These are phyloP conservation scores for Geotrypetes seraphini DNA, from an alignment of 2,797 vertebrate species.

Conservation along the genomic window DNA sequence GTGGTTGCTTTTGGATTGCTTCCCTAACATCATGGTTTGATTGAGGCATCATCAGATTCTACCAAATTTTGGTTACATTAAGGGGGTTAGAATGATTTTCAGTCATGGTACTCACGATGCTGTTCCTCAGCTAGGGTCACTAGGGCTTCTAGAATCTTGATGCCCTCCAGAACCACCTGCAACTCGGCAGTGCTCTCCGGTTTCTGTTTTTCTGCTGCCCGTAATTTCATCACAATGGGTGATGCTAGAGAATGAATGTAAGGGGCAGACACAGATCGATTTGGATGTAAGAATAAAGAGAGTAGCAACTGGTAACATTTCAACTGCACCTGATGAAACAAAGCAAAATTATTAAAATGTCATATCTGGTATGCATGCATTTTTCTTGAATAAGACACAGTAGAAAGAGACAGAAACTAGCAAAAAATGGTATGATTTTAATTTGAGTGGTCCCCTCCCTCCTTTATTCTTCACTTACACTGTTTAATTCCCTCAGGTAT, in stretches of 20 bases:
- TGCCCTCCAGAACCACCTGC: conserved; percentile 64
- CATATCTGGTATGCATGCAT: background rate
- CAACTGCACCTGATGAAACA: conserved; percentile 71
- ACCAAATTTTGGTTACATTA: background rate
- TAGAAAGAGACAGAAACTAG: too few relatives aligned
- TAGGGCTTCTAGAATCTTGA: conserved; percentile 65
- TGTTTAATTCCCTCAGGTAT: too few relatives aligned
- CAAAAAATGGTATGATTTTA: too few relatives aligned
- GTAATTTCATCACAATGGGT: conserved; percentile 61
- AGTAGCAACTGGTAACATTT: conserved; percentile 73
- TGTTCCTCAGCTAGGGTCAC: conserved; percentile 60
- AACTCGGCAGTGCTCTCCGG: conserved; percentile 72
- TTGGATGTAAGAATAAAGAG: conserved; percentile 74
- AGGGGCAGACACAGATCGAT: conserved; percentile 53
- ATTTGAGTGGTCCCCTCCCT: too few relatives aligned
- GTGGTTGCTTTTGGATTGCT: too few relatives aligned
- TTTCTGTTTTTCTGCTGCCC: conserved; percentile 64
- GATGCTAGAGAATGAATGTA: conserved; percentile 72
- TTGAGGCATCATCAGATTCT: background rate
- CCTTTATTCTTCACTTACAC: too few relatives aligned
- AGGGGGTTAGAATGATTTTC: too few relatives aligned
- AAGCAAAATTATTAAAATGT: too few relatives aligned
- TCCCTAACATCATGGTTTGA: too few relatives aligned
- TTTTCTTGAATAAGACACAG: too few relatives aligned
- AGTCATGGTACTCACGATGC: conserved; percentile 71